These are phyloP conservation scores for Otolemur crassicaudatus DNA, from an alignment of 2,797 vertebrate genomes.

Conservation along the genomic window DNA sequence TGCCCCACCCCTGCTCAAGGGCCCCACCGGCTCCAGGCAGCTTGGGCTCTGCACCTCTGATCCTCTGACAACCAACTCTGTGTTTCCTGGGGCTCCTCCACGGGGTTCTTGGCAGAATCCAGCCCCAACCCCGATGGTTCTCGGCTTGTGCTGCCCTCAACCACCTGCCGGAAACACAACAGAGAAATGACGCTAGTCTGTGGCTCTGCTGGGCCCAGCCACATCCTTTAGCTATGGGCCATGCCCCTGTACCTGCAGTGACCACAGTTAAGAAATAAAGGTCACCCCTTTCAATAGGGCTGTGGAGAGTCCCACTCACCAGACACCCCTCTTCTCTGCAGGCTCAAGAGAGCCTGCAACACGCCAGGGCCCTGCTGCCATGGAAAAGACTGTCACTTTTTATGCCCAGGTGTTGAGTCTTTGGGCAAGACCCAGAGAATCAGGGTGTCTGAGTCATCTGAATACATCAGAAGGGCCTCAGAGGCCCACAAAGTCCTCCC, in stretches of 20 bases:
- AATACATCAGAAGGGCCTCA: neutral
- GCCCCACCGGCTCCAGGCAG: accelerated
- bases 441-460: accelerated
- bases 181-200: accelerated
- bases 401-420: neutral
- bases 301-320: neutral
- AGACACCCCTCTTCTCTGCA: neutral
- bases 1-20: neutral
- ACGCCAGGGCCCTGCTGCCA: neutral
- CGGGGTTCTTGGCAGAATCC: neutral
- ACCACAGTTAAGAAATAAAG: neutral
- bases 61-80: neutral
- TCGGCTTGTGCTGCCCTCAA: neutral
- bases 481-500: accelerated
- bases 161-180: slow-evolving; percentile 25
- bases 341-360: neutral
- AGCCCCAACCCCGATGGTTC: accelerated
- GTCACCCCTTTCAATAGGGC: neutral
- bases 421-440: neutral
- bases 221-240: accelerated
- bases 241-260: neutral
- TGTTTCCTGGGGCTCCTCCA: neutral
- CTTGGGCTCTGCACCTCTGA: slow-evolving; percentile 50
- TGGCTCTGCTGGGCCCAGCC: neutral
- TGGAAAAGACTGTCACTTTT: neutral